Conservation (phyloP, 2,113 vertebrate species). For the Lophotis ruficrista region DNA sequence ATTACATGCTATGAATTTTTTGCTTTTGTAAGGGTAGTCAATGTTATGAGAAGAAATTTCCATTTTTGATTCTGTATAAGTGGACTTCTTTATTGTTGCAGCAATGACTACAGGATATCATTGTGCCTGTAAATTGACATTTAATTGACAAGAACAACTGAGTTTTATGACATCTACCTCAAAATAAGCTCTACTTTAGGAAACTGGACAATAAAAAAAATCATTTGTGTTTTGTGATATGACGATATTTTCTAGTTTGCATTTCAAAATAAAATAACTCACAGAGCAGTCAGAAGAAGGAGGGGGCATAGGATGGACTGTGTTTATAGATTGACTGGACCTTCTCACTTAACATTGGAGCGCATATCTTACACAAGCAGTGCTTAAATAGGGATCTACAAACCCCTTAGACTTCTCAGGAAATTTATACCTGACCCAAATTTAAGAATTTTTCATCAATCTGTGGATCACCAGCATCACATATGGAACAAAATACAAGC, state of each 20-base stretch:
- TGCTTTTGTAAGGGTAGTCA: not conserved
- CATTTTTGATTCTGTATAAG: not conserved
- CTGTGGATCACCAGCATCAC: not conserved
- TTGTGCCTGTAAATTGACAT: not conserved
- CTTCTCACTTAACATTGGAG: not conserved
- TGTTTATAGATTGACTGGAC: not conserved
- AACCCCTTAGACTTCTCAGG: not conserved
- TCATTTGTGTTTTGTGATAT: not conserved
- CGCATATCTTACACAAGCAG: accelerated
- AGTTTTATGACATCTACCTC: not conserved
- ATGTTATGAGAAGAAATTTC: not conserved
- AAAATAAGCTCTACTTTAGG: not conserved
- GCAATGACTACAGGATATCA: not conserved
- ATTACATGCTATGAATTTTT: not conserved
- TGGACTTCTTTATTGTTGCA: not conserved
- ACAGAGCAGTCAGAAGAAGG: not conserved
- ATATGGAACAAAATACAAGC: not conserved
- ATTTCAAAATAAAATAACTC: not conserved
- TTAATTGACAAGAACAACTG: not conserved
- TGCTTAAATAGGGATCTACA: not conserved
- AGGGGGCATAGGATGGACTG: too few species aligned
- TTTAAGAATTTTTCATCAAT: not conserved
- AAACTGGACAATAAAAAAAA: not conserved
- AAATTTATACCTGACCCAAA: not conserved
- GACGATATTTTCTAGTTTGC: not conserved